phyloP scores from a whole-genome alignment of 30 jellyfish, hydroid and myxozoan species.

The Aurelia aurita complex sp. Pacific region DNA sequence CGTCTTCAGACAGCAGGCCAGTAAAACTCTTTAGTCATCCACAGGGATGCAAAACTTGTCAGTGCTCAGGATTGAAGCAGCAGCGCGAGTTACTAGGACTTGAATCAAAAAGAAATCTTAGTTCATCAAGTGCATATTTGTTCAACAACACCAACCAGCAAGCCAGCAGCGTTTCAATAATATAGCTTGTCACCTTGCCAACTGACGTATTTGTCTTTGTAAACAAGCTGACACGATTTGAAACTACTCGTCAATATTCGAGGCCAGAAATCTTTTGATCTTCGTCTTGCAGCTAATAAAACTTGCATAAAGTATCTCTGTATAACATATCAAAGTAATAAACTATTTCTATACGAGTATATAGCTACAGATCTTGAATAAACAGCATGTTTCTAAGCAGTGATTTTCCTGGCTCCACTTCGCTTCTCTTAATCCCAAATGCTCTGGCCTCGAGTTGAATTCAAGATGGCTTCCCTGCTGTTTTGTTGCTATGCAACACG shows the following conservation, averaged over 20 bases:
- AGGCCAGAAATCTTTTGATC: neutral
- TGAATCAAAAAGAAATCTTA: slow-evolving; percentile 3
- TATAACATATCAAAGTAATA: too few relatives aligned
- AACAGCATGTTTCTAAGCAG: neutral
- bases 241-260: neutral
- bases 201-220: slow-evolving; percentile 56
- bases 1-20: too few relatives aligned
- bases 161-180: neutral
- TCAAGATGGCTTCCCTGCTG: neutral
- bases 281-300: too few relatives aligned
- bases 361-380: neutral
- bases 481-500: too few relatives aligned
- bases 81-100: slow-evolving; percentile 4
- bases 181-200: slow-evolving; percentile 59
- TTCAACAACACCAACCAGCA: slow-evolving; percentile 4
- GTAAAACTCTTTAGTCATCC: too few relatives aligned
- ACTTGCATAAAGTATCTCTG: too few relatives aligned
- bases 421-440: neutral
- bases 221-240: slow-evolving; percentile 23
- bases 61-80: too few relatives aligned
- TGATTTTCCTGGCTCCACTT: slow-evolving; percentile 1
- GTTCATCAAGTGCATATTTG: slow-evolving; percentile 23
- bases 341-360: too few relatives aligned
- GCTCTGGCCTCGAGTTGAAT: slow-evolving; percentile 5
- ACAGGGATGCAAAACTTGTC: too few relatives aligned